phyloP scores from a whole-genome alignment of 2,888 invertebrate genomes.

The Ectobius pallidus region DNA sequence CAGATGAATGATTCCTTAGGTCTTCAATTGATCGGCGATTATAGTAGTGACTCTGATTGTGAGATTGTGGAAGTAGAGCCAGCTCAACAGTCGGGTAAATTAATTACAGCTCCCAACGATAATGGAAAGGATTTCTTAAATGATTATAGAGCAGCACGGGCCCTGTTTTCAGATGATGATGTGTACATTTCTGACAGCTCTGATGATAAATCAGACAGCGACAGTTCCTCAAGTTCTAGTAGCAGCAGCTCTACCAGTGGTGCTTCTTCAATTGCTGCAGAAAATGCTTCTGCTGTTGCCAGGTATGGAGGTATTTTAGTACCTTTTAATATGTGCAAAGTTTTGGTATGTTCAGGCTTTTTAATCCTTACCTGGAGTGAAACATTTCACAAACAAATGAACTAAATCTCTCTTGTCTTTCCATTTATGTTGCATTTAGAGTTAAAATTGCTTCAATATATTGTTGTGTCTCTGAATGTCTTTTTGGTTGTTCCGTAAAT shows the following conservation, averaged over 20 bases:
- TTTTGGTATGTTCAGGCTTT: no score
- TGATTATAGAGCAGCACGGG: slow-evolving; percentile 18
- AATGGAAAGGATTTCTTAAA: neutral
- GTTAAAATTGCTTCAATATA: no score
- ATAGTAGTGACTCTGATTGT: slow-evolving; percentile 24
- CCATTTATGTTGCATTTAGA: no score
- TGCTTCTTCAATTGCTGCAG: slow-evolving; percentile 1
- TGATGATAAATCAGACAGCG: slow-evolving; percentile 19
- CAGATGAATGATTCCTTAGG: neutral
- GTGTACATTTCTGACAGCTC: neutral
- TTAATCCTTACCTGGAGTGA: no score
- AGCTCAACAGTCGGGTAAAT: neutral
- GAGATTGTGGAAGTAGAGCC: neutral
- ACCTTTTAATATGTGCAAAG: neutral
- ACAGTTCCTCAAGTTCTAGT: neutral
- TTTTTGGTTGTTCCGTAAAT: no score
- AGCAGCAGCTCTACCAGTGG: neutral
- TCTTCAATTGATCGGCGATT: slow-evolving; percentile 11
- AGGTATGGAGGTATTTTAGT: neutral
- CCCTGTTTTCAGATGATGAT: neutral
- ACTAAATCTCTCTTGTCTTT: no score
- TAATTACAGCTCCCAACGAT: neutral
- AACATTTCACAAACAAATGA: no score
- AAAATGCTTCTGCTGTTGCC: slow-evolving; percentile 7
- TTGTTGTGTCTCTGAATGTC: no score